Evolutionary conservation across 2,113 vertebrate genomes (phyloP), one percentile per base, ranked within the genome.

Genomic region (Beaufortia kweichowensis): DNA sequence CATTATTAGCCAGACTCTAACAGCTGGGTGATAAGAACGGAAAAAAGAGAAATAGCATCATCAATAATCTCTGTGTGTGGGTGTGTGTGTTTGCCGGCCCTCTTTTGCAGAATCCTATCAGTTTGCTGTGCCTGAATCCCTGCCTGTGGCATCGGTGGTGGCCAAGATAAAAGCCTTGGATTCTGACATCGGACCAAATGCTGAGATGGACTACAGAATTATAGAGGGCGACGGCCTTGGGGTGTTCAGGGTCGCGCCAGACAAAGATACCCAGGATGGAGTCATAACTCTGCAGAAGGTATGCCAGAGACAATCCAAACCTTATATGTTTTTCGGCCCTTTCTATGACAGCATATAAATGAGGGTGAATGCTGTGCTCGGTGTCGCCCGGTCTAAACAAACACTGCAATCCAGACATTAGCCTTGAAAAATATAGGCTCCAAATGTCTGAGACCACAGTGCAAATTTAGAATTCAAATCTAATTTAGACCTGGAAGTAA

Each of bases 191-290:
- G 94, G 94, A 59, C 65, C 86, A 24, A 95, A 95, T 66, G 94
- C 94, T 48, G 94, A 95, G 86, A 95, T 95, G 94, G 94, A 95
- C 50, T 95, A 95, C 83, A 93, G 91, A 78, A 94, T 95, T 82
- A 90, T 94, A 77, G 94, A 95, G 81, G 94, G 94, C 63, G 94
- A 95, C 64, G 93, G 92, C 31, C 61, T 94, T 56, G 93, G 92
- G 33, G 84, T 94, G 78, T 95, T 95, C 86, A 92, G 92, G 88
- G 92, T 95, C 84, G 84, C 90, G 46, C 90, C 93, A 0, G 93
- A 95, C 87, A 92, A 92, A 90, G 93, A 94, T 4, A 95, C 93
- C 0, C 94, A 95, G 70, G 94, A 95, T 82, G 94, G 94, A 85
- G 90, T 95, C 74, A 92, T 95, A 84, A 91, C 92, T 31, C 93